Evolutionary conservation across 2,888 invertebrate genomes (phyloP).

Genomic region (Pecten maximus): DNA sequence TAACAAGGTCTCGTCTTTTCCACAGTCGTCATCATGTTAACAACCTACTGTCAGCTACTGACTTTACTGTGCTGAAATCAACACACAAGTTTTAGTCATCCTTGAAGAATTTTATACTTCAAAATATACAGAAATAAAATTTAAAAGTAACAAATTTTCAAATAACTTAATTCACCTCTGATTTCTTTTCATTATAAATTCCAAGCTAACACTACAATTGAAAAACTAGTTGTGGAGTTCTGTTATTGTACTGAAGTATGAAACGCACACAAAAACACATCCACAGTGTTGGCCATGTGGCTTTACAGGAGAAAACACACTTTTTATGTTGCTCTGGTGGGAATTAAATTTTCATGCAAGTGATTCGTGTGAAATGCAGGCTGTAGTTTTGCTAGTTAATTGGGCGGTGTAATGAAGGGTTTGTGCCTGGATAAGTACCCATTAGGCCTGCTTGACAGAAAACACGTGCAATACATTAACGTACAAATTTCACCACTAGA

Average conservation of each 20-base stretch:
- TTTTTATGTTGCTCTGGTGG: conserved; percentile 21
- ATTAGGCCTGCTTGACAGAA: conserved; percentile 27
- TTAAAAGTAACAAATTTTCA: background rate
- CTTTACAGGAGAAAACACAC: background rate
- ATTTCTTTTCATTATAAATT: background rate
- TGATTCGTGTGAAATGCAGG: conserved; percentile 33
- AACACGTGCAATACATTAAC: conserved; percentile 11
- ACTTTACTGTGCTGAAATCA: too few relatives aligned
- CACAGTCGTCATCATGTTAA: background rate
- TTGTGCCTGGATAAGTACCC: conserved; percentile 26
- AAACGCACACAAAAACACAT: conserved; percentile 13
- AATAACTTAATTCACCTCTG: background rate
- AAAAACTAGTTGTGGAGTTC: background rate
- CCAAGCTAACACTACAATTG: background rate
- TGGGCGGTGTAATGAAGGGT: conserved; percentile 11
- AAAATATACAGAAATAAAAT: background rate
- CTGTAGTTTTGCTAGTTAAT: conserved; percentile 22
- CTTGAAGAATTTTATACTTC: background rate
- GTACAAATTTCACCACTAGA: background rate
- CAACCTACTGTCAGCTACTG: too few relatives aligned
- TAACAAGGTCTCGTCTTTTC: background rate
- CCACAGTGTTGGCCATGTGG: conserved; percentile 12
- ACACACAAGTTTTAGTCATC: background rate
- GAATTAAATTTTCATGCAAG: conserved; percentile 35
- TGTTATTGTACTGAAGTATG: background rate